A percentile compares a stretch with the other conserved stretches of the same genome.
Evolutionary conservation across 2,797 vertebrate species (phyloP).

Genomic region (Leucoraja ocellata): DNA sequence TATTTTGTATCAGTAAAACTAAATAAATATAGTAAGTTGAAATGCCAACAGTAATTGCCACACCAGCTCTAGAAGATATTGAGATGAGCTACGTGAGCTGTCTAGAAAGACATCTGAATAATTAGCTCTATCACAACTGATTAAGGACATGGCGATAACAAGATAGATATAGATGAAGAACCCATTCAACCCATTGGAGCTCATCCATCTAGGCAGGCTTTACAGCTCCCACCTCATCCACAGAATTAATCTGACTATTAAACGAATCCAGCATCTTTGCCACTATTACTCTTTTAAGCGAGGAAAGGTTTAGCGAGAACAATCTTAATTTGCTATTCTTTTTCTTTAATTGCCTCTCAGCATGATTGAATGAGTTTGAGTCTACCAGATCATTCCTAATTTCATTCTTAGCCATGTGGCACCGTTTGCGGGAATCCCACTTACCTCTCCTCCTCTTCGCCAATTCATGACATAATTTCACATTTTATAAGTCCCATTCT

Average conservation of each 20-base stretch:
- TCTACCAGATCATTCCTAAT: background rate
- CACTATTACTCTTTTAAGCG: background rate
- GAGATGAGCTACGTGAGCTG: background rate
- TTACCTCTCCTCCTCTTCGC: background rate
- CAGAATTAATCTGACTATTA: background rate
- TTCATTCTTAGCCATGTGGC: background rate
- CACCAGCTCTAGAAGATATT: background rate
- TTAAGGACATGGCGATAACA: background rate
- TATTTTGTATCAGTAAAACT: background rate
- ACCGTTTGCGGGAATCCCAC: background rate
- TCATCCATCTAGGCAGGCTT: background rate
- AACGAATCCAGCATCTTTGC: constrained; percentile 12
- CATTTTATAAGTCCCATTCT: background rate
- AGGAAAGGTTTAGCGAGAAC: background rate
- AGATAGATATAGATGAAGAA: background rate
- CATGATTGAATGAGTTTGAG: background rate
- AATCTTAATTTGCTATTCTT: background rate
- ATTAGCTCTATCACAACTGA: constrained; percentile 13
- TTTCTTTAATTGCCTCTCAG: background rate
- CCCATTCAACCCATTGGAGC: background rate
- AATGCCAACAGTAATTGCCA: constrained; percentile 20
- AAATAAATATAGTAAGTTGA: constrained; percentile 17
- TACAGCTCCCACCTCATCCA: background rate
- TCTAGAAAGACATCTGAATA: background rate
- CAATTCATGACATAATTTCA: background rate